Percentiles rank a stretch among this genome's conserved stretches.
Conservation (phyloP, 1,140 invertebrate genomes). For the Neoseiulus cucumeris region DNA sequence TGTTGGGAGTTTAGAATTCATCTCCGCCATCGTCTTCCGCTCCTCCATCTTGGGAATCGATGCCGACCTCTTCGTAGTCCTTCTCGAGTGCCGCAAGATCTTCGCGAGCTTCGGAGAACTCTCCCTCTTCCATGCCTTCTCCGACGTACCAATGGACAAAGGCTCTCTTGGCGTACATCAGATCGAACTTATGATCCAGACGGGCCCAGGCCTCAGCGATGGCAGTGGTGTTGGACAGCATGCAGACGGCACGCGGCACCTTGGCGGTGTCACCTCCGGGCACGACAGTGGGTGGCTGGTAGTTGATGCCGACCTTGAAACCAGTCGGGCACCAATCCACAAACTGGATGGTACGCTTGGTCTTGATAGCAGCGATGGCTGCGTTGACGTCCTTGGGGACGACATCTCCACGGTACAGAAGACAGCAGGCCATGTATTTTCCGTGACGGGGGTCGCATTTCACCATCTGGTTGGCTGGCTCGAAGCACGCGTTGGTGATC, state of each 20-base stretch:
- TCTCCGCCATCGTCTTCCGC: constrained; percentile 27
- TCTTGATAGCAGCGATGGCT: constrained; percentile 44
- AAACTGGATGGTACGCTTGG: constrained; percentile 59
- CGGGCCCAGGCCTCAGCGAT: constrained; percentile 49
- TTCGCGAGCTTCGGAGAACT: constrained; percentile 65
- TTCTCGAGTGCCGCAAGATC: constrained; percentile 62
- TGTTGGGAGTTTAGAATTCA: constrained; percentile 19
- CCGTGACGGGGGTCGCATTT: too few relatives aligned
- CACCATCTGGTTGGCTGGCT: too few relatives aligned
- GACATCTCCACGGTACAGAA: constrained; percentile 33
- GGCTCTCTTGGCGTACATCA: constrained; percentile 53
- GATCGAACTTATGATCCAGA: constrained; percentile 43
- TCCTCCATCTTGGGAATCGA: constrained; percentile 35
- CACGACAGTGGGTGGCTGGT: constrained; percentile 62
- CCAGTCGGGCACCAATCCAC: constrained; percentile 70
- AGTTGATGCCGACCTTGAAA: constrained; percentile 39
- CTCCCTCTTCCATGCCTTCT: constrained; percentile 66
- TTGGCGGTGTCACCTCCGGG: constrained; percentile 63
- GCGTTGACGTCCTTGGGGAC: constrained; percentile 32
- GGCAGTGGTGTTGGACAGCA: constrained; percentile 59
- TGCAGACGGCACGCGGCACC: constrained; percentile 43
- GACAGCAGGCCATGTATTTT: too few relatives aligned
- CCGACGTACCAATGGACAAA: constrained; percentile 69
- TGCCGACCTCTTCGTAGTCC: constrained; percentile 59
- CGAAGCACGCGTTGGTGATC: constrained; percentile 30